These are phyloP conservation scores for Lagopus muta DNA, from an alignment of 2,113 vertebrate species.

Conservation along the genomic window DNA sequence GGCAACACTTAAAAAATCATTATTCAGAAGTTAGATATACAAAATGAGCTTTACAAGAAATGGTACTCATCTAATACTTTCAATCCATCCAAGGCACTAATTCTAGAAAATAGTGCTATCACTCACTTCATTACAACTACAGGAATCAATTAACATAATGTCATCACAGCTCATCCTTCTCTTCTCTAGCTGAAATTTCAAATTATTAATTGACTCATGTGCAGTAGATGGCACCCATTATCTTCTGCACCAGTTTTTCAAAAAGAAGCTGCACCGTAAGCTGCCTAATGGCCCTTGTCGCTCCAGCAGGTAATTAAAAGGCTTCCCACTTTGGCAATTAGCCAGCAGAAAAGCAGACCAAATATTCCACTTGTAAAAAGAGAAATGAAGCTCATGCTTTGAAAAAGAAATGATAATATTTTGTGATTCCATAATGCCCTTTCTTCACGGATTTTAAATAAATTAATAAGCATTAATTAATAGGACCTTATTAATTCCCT, in stretches of 20 bases:
- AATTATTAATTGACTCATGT: slow-evolving; percentile 48
- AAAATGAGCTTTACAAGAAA: slow-evolving; percentile 54
- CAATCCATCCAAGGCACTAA: background rate
- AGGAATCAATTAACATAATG: slow-evolving; percentile 54
- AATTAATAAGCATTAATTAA: slow-evolving; percentile 51
- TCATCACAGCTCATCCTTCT: slow-evolving; percentile 12
- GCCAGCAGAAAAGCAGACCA: background rate
- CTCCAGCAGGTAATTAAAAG: slow-evolving; percentile 61
- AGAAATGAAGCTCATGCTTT: background rate
- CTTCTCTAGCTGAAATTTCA: background rate
- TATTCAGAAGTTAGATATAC: slow-evolving; percentile 5
- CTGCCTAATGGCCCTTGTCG: slow-evolving; percentile 35
- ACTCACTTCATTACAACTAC: slow-evolving; percentile 6
- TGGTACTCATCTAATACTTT: background rate
- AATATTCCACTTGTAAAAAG: background rate
- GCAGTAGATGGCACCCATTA: slow-evolving; percentile 7
- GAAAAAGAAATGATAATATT: slow-evolving; percentile 1
- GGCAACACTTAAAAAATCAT: slow-evolving; percentile 25
- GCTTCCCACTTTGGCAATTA: slow-evolving; percentile 29
- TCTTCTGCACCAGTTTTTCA: background rate
- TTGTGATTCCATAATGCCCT: background rate
- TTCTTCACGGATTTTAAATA: slow-evolving; percentile 11
- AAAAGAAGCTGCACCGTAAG: slow-evolving; percentile 19
- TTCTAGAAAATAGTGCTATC: background rate
- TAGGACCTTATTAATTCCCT: background rate